Conservation (phyloP, 2,113 vertebrate species). For the Sus scrofa region DNA sequence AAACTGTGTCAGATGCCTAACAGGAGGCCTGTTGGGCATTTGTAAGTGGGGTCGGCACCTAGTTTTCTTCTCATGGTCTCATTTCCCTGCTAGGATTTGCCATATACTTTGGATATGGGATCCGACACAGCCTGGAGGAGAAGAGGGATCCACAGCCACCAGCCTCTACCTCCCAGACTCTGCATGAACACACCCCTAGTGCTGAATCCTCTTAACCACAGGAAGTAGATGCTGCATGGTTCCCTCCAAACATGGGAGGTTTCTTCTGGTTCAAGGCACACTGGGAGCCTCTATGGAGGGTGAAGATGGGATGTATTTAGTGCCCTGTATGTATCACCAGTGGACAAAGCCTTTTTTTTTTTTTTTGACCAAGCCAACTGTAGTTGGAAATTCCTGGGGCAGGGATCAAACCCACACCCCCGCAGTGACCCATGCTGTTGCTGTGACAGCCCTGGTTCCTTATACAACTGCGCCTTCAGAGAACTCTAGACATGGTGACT, state of each 20-base stretch:
- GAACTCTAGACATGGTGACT: not conserved
- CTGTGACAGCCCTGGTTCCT: too few species aligned
- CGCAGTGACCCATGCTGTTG: too few species aligned
- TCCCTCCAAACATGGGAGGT: rapidly evolving
- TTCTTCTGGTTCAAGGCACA: not conserved
- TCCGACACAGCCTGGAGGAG: constrained; percentile 91
- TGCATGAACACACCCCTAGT: not conserved
- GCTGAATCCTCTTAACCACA: not conserved
- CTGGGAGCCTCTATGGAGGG: rapidly evolving
- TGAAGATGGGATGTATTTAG: not conserved
- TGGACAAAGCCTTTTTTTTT: not conserved
- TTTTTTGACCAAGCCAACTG: too few species aligned
- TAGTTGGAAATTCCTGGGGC: too few species aligned
- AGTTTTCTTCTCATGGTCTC: not conserved
- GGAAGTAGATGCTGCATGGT: not conserved
- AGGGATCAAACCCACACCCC: too few species aligned
- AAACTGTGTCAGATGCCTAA: not conserved
- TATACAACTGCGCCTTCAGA: too few species aligned
- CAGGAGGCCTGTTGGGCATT: not conserved
- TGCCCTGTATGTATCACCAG: not conserved
- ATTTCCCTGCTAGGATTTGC: constrained; percentile 87
- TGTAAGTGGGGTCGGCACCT: too few species aligned
- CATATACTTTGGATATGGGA: constrained; percentile 95
- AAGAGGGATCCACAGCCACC: not conserved
- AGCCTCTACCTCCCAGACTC: not conserved